phyloP scores from a whole-genome alignment of 2,888 invertebrate genomes.

The Luperina testacea region DNA sequence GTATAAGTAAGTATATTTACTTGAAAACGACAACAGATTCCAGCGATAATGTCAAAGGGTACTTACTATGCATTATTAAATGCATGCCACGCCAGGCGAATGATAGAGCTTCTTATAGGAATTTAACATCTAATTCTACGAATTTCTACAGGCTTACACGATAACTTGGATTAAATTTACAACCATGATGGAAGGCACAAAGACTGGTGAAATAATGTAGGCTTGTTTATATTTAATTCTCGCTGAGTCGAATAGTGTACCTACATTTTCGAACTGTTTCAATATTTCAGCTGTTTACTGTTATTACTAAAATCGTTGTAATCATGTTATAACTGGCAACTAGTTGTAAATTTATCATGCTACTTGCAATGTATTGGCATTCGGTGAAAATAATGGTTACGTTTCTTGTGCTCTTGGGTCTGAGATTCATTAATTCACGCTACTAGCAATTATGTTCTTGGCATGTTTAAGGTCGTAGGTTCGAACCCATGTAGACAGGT shows the following conservation, averaged over 20 bases:
- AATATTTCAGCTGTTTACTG: not conserved
- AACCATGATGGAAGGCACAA: not conserved
- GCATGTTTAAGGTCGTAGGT: not conserved
- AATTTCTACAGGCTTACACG: constrained; percentile 5
- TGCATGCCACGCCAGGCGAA: constrained; percentile 7
- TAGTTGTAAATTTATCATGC: not conserved
- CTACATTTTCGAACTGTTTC: not conserved
- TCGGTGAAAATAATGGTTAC: constrained; percentile 8
- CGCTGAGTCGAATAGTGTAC: not conserved
- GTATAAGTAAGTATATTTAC: not conserved
- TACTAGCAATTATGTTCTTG: not conserved
- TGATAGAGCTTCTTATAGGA: constrained; percentile 29
- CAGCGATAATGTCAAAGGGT: constrained; percentile 17
- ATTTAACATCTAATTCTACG: constrained; percentile 40
- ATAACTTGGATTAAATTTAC: constrained; percentile 13
- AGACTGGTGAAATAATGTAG: not conserved
- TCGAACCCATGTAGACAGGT: not conserved
- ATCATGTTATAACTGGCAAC: not conserved
- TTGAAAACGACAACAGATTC: constrained; percentile 13
- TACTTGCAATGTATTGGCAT: constrained; percentile 9
- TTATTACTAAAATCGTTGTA: not conserved
- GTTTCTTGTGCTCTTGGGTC: constrained; percentile 3
- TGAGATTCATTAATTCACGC: not conserved
- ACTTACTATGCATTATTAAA: constrained; percentile 30
- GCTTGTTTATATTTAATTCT: not conserved